Conservation (phyloP, 2,797 vertebrate genomes). For the Lagorchestes hirsutus region DNA sequence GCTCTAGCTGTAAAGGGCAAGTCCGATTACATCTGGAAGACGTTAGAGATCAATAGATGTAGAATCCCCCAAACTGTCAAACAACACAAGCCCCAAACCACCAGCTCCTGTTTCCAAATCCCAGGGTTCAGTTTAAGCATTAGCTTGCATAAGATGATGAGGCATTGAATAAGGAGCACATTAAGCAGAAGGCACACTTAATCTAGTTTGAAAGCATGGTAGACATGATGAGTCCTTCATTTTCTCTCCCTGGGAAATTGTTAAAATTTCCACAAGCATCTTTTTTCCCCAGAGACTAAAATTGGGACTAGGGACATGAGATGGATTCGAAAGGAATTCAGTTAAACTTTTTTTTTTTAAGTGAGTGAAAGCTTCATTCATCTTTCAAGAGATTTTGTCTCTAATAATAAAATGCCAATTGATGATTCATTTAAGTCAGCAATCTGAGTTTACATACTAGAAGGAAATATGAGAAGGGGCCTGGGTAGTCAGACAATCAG, state of each 20-base stretch:
- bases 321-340: neutral
- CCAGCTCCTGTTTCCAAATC: conserved; percentile 83
- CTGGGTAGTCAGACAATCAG: neutral
- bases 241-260: conserved; percentile 77
- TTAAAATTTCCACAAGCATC: neutral
- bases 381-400: conserved; percentile 6
- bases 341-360: conserved; percentile 3
- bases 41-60: conserved; percentile 86
- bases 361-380: conserved; percentile 12
- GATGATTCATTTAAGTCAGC: neutral
- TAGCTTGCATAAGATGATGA: conserved; percentile 63
- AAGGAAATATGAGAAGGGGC: neutral
- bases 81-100: conserved; percentile 77
- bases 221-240: conserved; percentile 71
- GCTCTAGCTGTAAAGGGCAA: conserved; percentile 79
- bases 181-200: conserved; percentile 76
- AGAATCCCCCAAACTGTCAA: conserved; percentile 84
- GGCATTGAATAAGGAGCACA: conserved; percentile 76
- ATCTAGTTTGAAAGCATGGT: conserved; percentile 79
- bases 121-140: conserved; percentile 63
- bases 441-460: neutral
- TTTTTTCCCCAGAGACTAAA: conserved; percentile 51
- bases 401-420: conserved; percentile 20
- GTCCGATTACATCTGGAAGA: conserved; percentile 84
- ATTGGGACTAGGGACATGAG: neutral